Evolutionary conservation across 1,140 invertebrate genomes (phyloP).

Genomic region (Xylocopa sonorina): DNA sequence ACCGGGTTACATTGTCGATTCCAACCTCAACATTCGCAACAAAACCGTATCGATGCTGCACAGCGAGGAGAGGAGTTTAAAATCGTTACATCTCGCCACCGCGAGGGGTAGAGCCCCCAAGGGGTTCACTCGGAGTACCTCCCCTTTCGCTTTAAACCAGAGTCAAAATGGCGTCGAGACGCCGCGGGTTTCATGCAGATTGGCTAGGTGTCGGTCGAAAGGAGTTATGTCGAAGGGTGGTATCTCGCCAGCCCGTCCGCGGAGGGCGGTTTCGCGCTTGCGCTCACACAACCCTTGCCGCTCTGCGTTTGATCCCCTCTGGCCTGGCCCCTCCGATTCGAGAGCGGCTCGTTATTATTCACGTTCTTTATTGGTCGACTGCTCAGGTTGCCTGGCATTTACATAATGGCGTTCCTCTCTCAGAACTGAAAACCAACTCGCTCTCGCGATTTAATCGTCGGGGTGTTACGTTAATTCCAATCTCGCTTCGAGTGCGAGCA

Average conservation of each 20-base stretch:
- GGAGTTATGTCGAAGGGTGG: constrained; percentile 75
- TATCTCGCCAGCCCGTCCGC: constrained; percentile 67
- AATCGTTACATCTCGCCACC: background rate
- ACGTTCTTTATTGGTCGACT: constrained; percentile 67
- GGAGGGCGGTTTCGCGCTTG: constrained; percentile 79
- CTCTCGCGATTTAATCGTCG: background rate
- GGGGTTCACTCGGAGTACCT: constrained; percentile 21
- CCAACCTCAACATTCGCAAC: background rate
- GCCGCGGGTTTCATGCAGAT: constrained; percentile 79
- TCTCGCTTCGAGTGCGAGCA: background rate
- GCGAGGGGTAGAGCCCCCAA: background rate
- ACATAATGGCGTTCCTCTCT: constrained; percentile 69
- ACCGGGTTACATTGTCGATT: background rate
- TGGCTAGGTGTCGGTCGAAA: constrained; percentile 75
- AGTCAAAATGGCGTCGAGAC: constrained; percentile 76
- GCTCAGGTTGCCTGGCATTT: constrained; percentile 54
- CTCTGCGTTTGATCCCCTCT: constrained; percentile 60
- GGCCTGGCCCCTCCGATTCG: constrained; percentile 51
- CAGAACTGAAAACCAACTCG: no score
- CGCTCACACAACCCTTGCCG: constrained; percentile 74
- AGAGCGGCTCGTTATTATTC: constrained; percentile 73
- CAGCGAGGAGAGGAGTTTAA: background rate
- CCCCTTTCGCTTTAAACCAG: constrained; percentile 71
- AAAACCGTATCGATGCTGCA: background rate
- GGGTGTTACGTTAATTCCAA: background rate